A percentile compares a stretch with the other conserved stretches of the same genome.
These are phyloP conservation scores for Netelia melanura DNA, from an alignment of 2,888 invertebrate species.

Conservation along the genomic window DNA sequence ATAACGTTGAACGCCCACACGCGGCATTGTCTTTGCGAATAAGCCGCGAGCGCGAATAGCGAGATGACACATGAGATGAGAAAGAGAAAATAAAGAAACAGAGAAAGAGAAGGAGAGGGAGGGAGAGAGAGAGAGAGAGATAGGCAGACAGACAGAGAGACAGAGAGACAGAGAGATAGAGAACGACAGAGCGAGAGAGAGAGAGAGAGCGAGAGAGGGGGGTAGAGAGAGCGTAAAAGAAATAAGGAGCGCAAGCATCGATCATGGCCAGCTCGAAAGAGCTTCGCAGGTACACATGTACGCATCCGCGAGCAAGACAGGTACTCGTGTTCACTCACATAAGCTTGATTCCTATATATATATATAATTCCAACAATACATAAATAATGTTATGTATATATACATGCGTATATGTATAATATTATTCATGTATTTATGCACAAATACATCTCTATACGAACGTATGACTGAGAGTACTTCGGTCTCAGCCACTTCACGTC, in stretches of 20 bases:
- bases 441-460: not conserved
- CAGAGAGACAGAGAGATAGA: too few species aligned
- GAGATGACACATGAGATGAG: slow-evolving; percentile 20
- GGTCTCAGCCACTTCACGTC: slow-evolving; percentile 26
- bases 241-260: slow-evolving; percentile 55
- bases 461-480: slow-evolving; percentile 23
- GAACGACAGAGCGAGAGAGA: too few species aligned
- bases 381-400: slow-evolving; percentile 1
- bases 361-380: not conserved
- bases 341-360: not conserved
- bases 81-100: not conserved
- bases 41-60: slow-evolving; percentile 45
- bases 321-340: slow-evolving; percentile 52
- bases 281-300: slow-evolving; percentile 41
- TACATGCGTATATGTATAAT: not conserved
- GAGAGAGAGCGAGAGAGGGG: too few species aligned
- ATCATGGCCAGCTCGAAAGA: slow-evolving; percentile 30
- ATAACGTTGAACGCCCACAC: slow-evolving; percentile 51
- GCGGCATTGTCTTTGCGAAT: slow-evolving; percentile 55
- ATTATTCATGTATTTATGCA: not conserved
- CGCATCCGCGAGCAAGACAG: slow-evolving; percentile 44
- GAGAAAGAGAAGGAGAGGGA: not conserved
- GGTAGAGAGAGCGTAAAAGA: slow-evolving; percentile 6
- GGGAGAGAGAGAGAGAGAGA: not conserved
- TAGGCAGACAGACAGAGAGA: too few species aligned